A percentile compares a stretch with the other conserved stretches of the same genome.
These are phyloP conservation scores for Ectemnius continuus DNA, from an alignment of 2,888 invertebrate genomes.

Conservation along the genomic window DNA sequence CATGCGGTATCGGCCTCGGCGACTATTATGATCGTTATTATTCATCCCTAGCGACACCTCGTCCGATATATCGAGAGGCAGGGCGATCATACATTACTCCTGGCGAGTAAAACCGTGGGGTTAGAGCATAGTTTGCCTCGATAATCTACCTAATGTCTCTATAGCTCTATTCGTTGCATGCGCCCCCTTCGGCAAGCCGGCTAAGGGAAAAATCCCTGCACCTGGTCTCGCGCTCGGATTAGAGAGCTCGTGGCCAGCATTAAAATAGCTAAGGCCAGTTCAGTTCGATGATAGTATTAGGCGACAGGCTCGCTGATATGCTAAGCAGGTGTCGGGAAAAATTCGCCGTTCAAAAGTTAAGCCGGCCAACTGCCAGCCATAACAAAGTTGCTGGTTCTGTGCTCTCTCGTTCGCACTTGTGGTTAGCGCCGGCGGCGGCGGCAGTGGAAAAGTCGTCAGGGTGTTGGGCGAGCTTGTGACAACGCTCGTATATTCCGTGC, in stretches of 20 bases:
- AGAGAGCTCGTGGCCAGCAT: slow-evolving; percentile 29
- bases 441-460: slow-evolving; percentile 22
- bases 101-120: slow-evolving; percentile 9
- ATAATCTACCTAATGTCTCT: slow-evolving; percentile 46
- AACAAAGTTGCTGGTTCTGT: too few species aligned
- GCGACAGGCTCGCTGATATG: slow-evolving; percentile 34
- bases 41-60: slow-evolving; percentile 42
- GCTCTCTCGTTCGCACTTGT: neutral
- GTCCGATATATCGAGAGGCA: slow-evolving; percentile 22
- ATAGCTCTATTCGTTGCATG: slow-evolving; percentile 16
- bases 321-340: slow-evolving; percentile 38
- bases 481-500: slow-evolving; percentile 15
- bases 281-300: slow-evolving; percentile 28
- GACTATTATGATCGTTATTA: slow-evolving; percentile 41
- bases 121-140: slow-evolving; percentile 12
- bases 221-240: slow-evolving; percentile 17
- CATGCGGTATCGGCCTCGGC: slow-evolving; percentile 23
- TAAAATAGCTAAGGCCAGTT: slow-evolving; percentile 31
- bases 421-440: neutral
- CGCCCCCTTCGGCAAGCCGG: neutral
- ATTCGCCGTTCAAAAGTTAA: neutral
- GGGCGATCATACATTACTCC: slow-evolving; percentile 10
- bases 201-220: slow-evolving; percentile 2
- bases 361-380: too few species aligned
- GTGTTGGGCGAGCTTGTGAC: slow-evolving; percentile 7